Base-by-base conservation (phyloP, 2,797 vertebrate genomes). In the Channa striata region DNA sequence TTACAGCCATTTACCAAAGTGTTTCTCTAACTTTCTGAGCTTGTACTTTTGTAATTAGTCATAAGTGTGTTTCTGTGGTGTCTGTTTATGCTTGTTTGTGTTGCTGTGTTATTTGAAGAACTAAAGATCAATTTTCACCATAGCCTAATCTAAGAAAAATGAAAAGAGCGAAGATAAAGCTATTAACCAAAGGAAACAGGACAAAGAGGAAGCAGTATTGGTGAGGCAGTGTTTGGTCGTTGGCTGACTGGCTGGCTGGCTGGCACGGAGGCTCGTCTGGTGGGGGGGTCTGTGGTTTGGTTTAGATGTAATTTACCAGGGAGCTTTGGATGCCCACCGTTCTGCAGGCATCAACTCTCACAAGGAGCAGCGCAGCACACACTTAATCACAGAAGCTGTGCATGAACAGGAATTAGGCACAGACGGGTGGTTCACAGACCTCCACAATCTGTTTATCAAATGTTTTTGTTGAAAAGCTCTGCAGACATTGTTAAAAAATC, bases 261-360 rank as follows among this genome's bases (percentile, higher is more conserved):
- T 92, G 87, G 88, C 81, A 82, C 70, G 51, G 74, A 82, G 82
- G 71, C 56, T 66, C 34, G 81, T 90, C 86, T 88, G 91, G 89
- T 90, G 82, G 77, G 85, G 84, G 86, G 87, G 89, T 80, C 82
- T 93, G 91, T 68, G 91, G 92, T 93, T 93, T 83, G 88, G 87
- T 81, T 85, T 63, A 80, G 83, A 85, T 80, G 81, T 81, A 90
- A 93, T 93, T 94, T 91, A 88, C 81, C 89, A 78, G 79, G 76
- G 84, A 63, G 86, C 79, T 87, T 74, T 84, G 81, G 81, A 86
- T 92, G 83, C 86, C 86, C 89, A 77, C 83, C 48, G 59, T 84
- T 81, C 87, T 84, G 81, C 86, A 86, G 85, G 86, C 89, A 72
- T 91, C 89, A 83, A 84, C 86, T 83, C 81, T 59, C 4, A 17